Evolutionary conservation across 2,797 vertebrate genomes (phyloP), one percentile per base, ranked within the genome.

Genomic region (Moxostoma hubbsi): DNA sequence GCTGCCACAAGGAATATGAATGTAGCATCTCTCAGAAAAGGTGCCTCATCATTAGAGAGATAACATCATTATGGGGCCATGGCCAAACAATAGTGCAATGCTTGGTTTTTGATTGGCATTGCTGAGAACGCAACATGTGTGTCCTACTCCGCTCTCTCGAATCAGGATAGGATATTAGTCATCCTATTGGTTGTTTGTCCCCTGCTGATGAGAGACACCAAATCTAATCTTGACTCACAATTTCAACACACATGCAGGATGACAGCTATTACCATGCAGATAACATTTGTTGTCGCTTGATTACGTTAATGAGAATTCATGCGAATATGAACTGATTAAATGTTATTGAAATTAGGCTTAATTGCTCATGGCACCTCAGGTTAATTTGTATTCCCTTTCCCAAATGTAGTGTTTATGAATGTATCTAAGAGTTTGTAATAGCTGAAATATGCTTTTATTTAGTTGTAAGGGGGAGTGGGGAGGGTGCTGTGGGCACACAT

Each of bases 341-440:
- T 90, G 92, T 93, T 92, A 93, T 91, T 92, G 92, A 94, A 93
- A 94, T 94, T 93, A 93, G 92, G 86, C 92, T 88, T 94, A 93
- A 94, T 94, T 93, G 92, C 92, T 87, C 91, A 91, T 93, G 92
- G 89, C 92, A 92, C 90, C 91, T 91, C 90, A 91, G 92, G 93
- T 94, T 94, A 94, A 93, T 93, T 94, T 91, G 90, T 91, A 91
- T 93, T 92, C 93, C 91, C 92, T 77, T 90, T 87, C 88, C 88
- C 89, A 87, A 90, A 81, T 86, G 87, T 81, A 81, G 63, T 71
- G 71, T 81, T 68, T 88, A 88, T 89, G 87, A 90, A 85, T 90
- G 69, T 36, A 54, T 80, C 75, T 61, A 83, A 86, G 85, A 82
- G 66, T 88, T 81, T 86, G 68, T 86, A 86, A 83, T 85, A 84